These are phyloP conservation scores for Microctonus hyperodae DNA, from an alignment of 2,888 invertebrate species.

Conservation along the genomic window DNA sequence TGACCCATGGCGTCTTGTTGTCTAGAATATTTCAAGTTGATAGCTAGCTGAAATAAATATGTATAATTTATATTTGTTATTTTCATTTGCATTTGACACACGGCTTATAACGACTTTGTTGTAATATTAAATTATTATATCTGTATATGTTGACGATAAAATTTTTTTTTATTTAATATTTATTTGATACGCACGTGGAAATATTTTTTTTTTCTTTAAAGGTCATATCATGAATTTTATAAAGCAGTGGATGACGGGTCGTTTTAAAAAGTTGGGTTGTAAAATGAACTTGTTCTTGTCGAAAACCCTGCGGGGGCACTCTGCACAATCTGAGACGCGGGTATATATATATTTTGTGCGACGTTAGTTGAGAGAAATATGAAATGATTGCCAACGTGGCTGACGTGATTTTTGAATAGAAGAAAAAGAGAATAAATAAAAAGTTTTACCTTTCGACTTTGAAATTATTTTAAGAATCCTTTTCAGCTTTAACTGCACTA, in stretches of 20 bases:
- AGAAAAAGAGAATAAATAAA: not conserved
- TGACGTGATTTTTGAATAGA: slow-evolving; percentile 1
- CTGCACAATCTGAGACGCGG: not conserved
- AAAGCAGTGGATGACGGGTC: slow-evolving; percentile 14
- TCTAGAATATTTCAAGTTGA: not conserved
- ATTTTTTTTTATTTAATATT: not conserved
- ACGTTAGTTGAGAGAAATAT: slow-evolving; percentile 11
- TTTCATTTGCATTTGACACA: slow-evolving; percentile 12
- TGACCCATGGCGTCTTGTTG: not conserved
- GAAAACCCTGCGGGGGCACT: slow-evolving; percentile 6
- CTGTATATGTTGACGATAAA: not conserved
- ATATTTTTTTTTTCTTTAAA: not conserved
- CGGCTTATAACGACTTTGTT: slow-evolving; percentile 1
- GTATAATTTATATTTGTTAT: not conserved
- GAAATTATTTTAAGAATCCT: slow-evolving; percentile 44
- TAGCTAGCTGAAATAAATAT: not conserved
- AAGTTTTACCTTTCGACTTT: slow-evolving; percentile 36
- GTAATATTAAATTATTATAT: not conserved
- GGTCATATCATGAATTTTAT: slow-evolving; percentile 22
- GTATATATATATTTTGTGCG: slow-evolving; percentile 19
- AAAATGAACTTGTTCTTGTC: slow-evolving; percentile 36
- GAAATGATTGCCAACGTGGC: not conserved
- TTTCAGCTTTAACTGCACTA: slow-evolving; percentile 5
- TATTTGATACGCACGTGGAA: slow-evolving; percentile 1
- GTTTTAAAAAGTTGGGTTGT: slow-evolving; percentile 28